Conservation (phyloP, 2,888 invertebrate species). For the Harpalus rufipes region DNA sequence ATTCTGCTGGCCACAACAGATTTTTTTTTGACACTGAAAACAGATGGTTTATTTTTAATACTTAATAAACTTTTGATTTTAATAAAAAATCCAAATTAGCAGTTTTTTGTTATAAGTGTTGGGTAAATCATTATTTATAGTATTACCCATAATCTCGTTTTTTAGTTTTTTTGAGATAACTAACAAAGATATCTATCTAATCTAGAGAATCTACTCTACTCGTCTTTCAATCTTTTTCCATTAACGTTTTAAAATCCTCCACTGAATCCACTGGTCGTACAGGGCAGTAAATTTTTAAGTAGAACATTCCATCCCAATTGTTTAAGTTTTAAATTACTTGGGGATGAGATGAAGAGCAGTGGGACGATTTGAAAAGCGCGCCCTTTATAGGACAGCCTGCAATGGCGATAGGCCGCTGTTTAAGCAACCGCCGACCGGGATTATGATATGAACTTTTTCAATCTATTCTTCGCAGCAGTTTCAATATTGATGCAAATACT, state of each 20-base stretch:
- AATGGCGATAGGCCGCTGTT: constrained; percentile 26
- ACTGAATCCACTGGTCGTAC: not conserved
- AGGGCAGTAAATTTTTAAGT: constrained; percentile 40
- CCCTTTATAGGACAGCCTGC: not conserved
- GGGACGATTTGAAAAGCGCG: constrained; percentile 50
- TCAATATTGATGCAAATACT: constrained; percentile 67
- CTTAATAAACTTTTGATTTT: too few species aligned
- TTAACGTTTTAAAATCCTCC: constrained; percentile 16
- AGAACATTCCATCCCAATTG: constrained; percentile 37
- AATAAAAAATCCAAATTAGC: too few species aligned
- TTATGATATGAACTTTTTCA: constrained; percentile 68
- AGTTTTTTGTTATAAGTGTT: too few species aligned
- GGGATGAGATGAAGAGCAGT: constrained; percentile 27
- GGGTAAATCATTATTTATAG: too few species aligned
- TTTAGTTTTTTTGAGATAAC: too few species aligned
- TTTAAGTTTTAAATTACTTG: constrained; percentile 58
- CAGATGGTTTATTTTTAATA: too few species aligned
- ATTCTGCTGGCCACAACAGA: too few species aligned
- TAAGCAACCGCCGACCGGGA: constrained; percentile 56
- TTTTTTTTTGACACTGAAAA: too few species aligned
- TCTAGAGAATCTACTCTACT: too few species aligned
- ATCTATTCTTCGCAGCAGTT: constrained; percentile 65
- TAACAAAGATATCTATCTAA: too few species aligned
- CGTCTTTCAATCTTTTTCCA: constrained; percentile 6
- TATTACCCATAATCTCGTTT: too few species aligned